Percentiles rank a stretch among this genome's conserved stretches.
phyloP scores from a whole-genome alignment of 2,888 invertebrate species.

The Heliconius cydno region DNA sequence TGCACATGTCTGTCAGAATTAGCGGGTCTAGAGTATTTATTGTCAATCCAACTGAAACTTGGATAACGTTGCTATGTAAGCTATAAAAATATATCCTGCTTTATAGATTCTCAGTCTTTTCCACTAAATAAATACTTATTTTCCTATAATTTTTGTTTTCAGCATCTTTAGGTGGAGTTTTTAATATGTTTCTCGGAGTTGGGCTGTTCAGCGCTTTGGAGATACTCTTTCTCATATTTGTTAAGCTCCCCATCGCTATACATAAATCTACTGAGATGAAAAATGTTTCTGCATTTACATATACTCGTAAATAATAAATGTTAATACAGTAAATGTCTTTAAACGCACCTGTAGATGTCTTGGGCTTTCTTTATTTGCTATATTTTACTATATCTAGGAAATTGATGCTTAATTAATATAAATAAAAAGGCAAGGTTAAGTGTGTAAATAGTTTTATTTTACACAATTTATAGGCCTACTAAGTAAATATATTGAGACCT shows the following conservation, averaged over 20 bases:
- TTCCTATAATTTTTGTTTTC: slow-evolving; percentile 48
- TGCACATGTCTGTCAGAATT: slow-evolving; percentile 60
- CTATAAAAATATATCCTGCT: not conserved
- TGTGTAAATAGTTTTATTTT: no score
- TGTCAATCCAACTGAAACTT: slow-evolving; percentile 69
- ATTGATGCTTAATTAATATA: no score
- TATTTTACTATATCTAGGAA: no score
- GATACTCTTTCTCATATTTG: slow-evolving; percentile 58
- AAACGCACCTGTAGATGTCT: not conserved
- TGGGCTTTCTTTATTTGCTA: no score
- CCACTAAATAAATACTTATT: not conserved
- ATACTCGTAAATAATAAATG: not conserved
- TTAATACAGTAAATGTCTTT: not conserved
- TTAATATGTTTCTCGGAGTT: slow-evolving; percentile 78
- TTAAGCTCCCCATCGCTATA: slow-evolving; percentile 53
- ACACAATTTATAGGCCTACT: no score
- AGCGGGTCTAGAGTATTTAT: slow-evolving; percentile 62
- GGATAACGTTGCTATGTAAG: slow-evolving; percentile 75
- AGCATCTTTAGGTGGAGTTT: slow-evolving; percentile 77
- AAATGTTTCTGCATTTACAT: slow-evolving; percentile 1
- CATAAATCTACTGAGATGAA: slow-evolving; percentile 46
- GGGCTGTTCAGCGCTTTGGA: slow-evolving; percentile 75
- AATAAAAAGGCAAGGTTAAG: not conserved
- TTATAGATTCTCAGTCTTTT: not conserved
- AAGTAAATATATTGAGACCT: no score